Conservation (phyloP, 2,888 invertebrate species). For the Omphaloscelis lunosa region DNA sequence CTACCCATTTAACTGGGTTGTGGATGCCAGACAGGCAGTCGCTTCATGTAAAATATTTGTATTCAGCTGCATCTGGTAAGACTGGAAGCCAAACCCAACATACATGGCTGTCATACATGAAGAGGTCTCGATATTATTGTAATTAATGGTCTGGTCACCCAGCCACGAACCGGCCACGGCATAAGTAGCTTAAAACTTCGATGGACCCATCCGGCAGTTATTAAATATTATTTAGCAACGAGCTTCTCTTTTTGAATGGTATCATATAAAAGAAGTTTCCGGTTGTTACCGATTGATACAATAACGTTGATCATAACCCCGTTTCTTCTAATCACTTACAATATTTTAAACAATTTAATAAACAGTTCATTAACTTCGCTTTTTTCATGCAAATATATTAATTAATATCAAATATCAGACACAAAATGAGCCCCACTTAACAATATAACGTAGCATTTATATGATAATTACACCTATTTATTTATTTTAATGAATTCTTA, state of each 20-base stretch:
- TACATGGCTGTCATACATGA: too few relatives aligned
- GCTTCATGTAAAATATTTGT: too few relatives aligned
- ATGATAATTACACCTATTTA: slow-evolving; percentile 57
- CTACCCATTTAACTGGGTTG: too few relatives aligned
- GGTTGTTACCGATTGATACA: neutral
- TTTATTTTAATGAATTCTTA: slow-evolving; percentile 49
- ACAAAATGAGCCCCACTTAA: slow-evolving; percentile 33
- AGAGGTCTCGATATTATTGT: neutral
- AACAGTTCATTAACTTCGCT: slow-evolving; percentile 58
- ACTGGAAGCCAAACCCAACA: too few relatives aligned
- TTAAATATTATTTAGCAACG: neutral
- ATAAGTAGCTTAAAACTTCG: neutral
- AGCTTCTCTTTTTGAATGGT: neutral
- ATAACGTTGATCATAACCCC: neutral
- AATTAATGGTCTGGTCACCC: neutral
- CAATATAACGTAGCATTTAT: slow-evolving; percentile 40
- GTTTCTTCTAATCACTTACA: slow-evolving; percentile 20
- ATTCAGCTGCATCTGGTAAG: too few relatives aligned
- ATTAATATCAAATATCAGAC: slow-evolving; percentile 53
- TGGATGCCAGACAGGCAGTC: too few relatives aligned
- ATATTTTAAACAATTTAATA: slow-evolving; percentile 38
- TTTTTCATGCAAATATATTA: slow-evolving; percentile 57
- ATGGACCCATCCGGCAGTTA: neutral
- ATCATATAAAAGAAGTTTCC: neutral
- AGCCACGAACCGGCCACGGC: neutral